A percentile compares a stretch with the other conserved stretches of the same genome.
These are phyloP conservation scores for Halcyon leucocephala DNA, from an alignment of 2,797 vertebrate genomes.

Conservation along the genomic window DNA sequence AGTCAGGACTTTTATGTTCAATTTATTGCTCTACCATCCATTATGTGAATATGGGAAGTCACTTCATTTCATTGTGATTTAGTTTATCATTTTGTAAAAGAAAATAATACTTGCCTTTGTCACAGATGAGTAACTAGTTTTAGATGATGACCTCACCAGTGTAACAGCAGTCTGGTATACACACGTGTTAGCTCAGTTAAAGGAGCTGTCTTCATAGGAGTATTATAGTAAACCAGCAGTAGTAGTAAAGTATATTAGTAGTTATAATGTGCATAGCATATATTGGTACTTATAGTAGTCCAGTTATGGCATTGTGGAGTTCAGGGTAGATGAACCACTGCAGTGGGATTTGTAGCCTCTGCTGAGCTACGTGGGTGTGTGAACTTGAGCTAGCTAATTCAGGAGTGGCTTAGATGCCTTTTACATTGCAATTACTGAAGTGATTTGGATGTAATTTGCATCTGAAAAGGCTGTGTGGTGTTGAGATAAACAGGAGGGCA, in stretches of 20 bases:
- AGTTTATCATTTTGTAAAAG: neutral
- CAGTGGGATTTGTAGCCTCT: neutral
- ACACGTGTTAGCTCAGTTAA: neutral
- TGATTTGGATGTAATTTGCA: neutral
- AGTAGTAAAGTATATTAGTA: neutral
- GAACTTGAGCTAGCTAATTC: neutral
- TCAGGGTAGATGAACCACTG: neutral
- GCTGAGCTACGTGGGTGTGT: neutral
- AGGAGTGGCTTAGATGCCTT: neutral
- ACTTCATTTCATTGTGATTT: neutral
- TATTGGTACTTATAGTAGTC: neutral
- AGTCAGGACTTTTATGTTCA: neutral
- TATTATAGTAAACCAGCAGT: neutral
- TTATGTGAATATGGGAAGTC: neutral
- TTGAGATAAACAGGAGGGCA: neutral
- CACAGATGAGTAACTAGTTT: neutral
- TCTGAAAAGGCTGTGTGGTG: neutral
- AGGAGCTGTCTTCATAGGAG: neutral
- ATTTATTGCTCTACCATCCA: neutral
- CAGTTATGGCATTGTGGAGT: neutral
- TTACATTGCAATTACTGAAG: neutral
- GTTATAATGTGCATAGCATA: neutral
- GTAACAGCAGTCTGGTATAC: neutral
- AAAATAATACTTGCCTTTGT: neutral
- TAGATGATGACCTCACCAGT: neutral